Conservation (phyloP, 2,113 vertebrate genomes). For the Salvelinus namaycush region DNA sequence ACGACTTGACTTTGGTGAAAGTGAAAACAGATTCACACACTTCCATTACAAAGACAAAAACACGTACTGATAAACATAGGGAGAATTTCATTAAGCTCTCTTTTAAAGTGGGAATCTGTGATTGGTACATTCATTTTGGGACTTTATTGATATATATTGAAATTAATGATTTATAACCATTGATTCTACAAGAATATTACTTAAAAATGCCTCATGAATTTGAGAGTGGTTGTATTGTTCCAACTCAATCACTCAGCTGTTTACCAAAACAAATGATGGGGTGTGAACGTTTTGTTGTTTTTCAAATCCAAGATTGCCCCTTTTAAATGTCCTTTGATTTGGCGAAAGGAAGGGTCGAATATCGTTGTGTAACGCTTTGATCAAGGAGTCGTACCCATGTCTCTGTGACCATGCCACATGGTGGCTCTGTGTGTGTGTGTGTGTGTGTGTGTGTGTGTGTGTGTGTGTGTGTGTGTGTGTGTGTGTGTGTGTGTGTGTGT, state of each 20-base stretch:
- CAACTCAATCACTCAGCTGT: too few relatives aligned
- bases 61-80: not conserved
- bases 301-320: not conserved
- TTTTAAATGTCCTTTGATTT: slow-evolving; percentile 29
- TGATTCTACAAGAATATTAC: too few relatives aligned
- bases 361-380: slow-evolving; percentile 40
- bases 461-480: too few relatives aligned
- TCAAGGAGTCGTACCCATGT: slow-evolving; percentile 24
- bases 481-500: not conserved
- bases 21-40: slow-evolving; percentile 17
- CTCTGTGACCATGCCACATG: slow-evolving; percentile 50
- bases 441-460: too few relatives aligned
- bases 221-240: too few relatives aligned
- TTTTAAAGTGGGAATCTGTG: not conserved
- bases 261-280: too few relatives aligned
- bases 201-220: too few relatives aligned
- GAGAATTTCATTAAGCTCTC: slow-evolving; percentile 11
- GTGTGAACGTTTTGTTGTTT: too few relatives aligned
- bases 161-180: too few relatives aligned
- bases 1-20: slow-evolving; percentile 11
- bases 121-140: too few relatives aligned
- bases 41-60: not conserved
- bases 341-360: slow-evolving; percentile 26
- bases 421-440: slow-evolving; percentile 29
- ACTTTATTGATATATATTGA: too few relatives aligned